phyloP scores from a whole-genome alignment of 2,888 invertebrate species.

The Erynnis tages region DNA sequence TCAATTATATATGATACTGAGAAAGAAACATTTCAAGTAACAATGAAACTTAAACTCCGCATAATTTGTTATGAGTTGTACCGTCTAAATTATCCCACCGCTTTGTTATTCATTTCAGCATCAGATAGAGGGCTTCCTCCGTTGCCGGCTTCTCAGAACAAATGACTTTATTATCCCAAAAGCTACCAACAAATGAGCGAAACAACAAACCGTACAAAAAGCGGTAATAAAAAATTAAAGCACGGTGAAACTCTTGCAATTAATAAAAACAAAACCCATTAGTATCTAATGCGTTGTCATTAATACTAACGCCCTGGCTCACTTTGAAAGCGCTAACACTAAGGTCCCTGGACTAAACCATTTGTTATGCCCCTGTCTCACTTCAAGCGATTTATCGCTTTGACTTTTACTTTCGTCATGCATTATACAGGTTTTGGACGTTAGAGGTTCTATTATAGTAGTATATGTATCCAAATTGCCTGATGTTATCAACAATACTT shows the following conservation, averaged over 20 bases:
- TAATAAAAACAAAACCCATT: constrained; percentile 27
- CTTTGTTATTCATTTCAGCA: constrained; percentile 10
- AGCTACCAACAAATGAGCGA: constrained; percentile 26
- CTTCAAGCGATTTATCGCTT: constrained; percentile 16
- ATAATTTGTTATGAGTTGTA: too few species aligned
- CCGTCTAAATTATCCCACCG: not conserved
- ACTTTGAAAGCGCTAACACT: constrained; percentile 46
- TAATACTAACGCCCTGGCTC: constrained; percentile 18
- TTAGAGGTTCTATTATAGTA: too few species aligned
- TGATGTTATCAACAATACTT: too few species aligned
- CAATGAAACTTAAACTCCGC: too few species aligned
- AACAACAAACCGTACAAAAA: constrained; percentile 26
- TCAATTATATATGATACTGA: too few species aligned
- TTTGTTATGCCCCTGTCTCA: constrained; percentile 10
- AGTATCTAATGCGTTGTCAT: constrained; percentile 26
- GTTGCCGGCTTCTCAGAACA: constrained; percentile 6
- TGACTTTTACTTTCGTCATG: too few species aligned
- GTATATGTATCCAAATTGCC: too few species aligned
- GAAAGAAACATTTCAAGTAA: too few species aligned
- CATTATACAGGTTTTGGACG: too few species aligned
- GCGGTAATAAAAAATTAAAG: constrained; percentile 25
- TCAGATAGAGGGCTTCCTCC: constrained; percentile 6
- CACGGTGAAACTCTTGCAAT: constrained; percentile 21
- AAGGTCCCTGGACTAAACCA: constrained; percentile 23
- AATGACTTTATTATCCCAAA: constrained; percentile 28